Evolutionary conservation across 2,797 vertebrate species (phyloP), one percentile per base, ranked within the genome.

Genomic region (Danio kyathit): DNA sequence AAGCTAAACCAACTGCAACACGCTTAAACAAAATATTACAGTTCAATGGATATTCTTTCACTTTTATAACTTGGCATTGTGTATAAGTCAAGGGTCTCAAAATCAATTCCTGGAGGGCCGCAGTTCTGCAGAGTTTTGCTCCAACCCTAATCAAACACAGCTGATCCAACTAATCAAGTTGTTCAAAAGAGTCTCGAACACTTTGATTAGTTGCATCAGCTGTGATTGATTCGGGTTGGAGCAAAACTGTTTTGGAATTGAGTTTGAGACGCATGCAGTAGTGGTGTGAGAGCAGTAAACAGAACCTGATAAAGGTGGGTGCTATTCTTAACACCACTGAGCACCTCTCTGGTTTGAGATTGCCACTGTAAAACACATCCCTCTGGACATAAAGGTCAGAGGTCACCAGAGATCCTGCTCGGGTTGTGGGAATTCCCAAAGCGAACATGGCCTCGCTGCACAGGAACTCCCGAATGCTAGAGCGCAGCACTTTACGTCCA

Each of bases 371-470:
- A 84, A 95, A 93, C 0, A 93, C 0, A 12, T 97, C 96, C 1
- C 96, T 94, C 74, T 89, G 0, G 0, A 96, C 94, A 0, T 43
- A 92, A 0, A 95, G 94, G 85, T 96, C 94, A 0, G 96, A 97
- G 0, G 95, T 96, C 40, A 97, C 92, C 0, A 96, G 94, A 0
- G 96, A 92, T 44, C 93, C 96, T 0, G 96, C 96, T 6, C 95
- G 93, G 0, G 96, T 97, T 13, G 92, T 97, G 13, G 95, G 95
- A 59, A 97, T 86, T 0, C 96, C 96, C 19, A 97, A 91, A 82
- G 95, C 94, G 6, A 93, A 95, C 95, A 97, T 96, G 7, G 96
- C 96, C 85, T 97, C 96, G 0, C 96, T 97, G 90, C 96, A 97
- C 81, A 97, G 92, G 89, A 97, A 97, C 90, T 97, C 96, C 19